Evolutionary conservation across 2,113 vertebrate genomes (phyloP).

Genomic region (Heloderma charlesbogerti): DNA sequence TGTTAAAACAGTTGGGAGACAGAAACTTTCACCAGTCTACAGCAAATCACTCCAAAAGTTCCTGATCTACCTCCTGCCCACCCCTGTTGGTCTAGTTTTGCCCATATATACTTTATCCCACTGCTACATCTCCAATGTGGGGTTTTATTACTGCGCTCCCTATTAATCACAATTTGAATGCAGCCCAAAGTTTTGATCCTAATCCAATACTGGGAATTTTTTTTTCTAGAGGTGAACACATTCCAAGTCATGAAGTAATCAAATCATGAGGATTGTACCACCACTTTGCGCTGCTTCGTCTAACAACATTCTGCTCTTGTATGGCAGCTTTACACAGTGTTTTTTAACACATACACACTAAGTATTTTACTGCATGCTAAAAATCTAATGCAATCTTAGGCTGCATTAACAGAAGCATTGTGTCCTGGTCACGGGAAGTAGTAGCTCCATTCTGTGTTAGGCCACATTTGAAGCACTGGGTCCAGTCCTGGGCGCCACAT

Average conservation of each 20-base stretch:
- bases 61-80: neutral
- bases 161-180: neutral
- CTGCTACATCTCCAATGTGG: neutral
- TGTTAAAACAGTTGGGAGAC: neutral
- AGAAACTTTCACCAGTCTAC: neutral
- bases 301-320: neutral
- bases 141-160: neutral
- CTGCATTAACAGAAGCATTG: too few relatives aligned
- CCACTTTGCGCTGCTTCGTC: neutral
- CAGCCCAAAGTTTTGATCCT: neutral
- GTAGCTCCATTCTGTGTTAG: too few relatives aligned
- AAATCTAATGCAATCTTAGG: too few relatives aligned
- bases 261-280: neutral
- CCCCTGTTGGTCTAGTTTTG: neutral
- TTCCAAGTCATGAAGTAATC: neutral
- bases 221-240: neutral
- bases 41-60: neutral
- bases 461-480: too few relatives aligned
- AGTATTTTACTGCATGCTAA: neutral
- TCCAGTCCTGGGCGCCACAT: too few relatives aligned
- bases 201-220: neutral
- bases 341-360: neutral
- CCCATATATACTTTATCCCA: neutral
- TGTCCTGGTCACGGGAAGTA: too few relatives aligned
- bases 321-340: neutral